Base-by-base conservation (phyloP, 2,888 invertebrate genomes). In the Cybosia mesomella region DNA sequence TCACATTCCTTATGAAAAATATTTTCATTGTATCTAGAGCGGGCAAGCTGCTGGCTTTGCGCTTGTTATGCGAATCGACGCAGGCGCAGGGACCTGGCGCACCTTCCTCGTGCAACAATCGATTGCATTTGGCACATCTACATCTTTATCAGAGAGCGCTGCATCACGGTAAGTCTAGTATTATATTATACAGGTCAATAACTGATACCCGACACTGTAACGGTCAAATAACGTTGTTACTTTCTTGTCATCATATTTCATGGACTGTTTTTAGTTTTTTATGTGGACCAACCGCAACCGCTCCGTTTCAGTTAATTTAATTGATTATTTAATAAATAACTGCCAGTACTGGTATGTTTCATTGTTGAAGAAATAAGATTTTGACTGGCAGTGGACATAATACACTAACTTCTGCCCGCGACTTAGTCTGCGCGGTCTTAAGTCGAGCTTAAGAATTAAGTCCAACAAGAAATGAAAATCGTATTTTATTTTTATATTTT, bases 131-230 rank as follows among this genome's bases (percentile, higher is more conserved):
- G 76, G 97, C 97, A 60, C 97, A 98, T 86, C 92, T 99, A 74
- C 96, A 98, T 1, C 96, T 98, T 70, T 98, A 99, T 93, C 99
- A 98, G 91, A 95, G 97, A 72, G 97, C 98, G 3, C 91, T 99
- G 67, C 99, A 99, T 91, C 96, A 96, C 93, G 97, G 97, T 96
- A 87, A 83, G 79, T 71, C 58, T 49, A 22, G 7, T 43, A 18
- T 43, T 18, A 18, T 43, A 24, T 2, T 32, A 15, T 59, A n/a
- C 28, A 61, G 61, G 22, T 43, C 39, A 55, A 15, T 32, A 28
- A 32, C 11, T 62, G 21, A 62, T 62, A 32, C 9, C 22, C 0
- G 15, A 8, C 1, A 3, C 22, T 36, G 13, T 36, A 39, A 15
- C 22, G 8, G 15, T 18, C n/a, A 22, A 28, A 28, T 43, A n/a